These are phyloP conservation scores for Puffinus mauretanicus DNA, from an alignment of 2,113 vertebrate genomes.

Conservation along the genomic window DNA sequence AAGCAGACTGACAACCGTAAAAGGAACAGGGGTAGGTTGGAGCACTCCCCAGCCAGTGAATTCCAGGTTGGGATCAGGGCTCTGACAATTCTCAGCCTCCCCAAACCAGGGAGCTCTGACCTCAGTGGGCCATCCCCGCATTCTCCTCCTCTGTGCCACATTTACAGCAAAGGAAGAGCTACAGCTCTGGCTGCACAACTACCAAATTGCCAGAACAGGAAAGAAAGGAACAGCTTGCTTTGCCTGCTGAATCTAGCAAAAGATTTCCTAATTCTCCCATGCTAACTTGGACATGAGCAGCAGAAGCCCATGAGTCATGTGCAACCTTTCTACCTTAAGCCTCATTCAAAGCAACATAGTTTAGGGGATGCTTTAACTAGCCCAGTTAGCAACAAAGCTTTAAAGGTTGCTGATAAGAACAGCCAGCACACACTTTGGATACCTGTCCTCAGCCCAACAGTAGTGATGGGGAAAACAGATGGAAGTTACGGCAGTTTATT, in stretches of 20 bases:
- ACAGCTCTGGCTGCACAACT: not conserved
- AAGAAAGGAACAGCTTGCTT: not conserved
- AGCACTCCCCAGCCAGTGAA: not conserved
- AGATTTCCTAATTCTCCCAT: not conserved
- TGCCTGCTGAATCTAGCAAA: not conserved
- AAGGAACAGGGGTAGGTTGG: not conserved
- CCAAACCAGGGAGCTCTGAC: not conserved
- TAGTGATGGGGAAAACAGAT: not conserved
- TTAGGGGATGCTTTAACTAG: not conserved
- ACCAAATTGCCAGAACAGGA: not conserved
- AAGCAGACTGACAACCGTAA: not conserved
- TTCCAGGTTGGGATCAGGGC: not conserved
- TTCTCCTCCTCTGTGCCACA: not conserved
- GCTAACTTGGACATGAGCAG: not conserved
- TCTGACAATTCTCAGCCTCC: not conserved
- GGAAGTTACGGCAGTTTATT: not conserved
- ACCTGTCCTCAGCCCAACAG: not conserved
- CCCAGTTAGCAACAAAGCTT: not conserved
- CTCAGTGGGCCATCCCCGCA: not conserved
- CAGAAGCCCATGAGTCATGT: fast-evolving
- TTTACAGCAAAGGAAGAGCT: not conserved
- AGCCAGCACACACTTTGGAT: not conserved
- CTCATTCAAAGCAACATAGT: not conserved
- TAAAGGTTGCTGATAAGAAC: not conserved
- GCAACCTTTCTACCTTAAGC: not conserved